A percentile compares a stretch with the other conserved stretches of the same genome.
phyloP scores from a whole-genome alignment of 2,888 invertebrate genomes.

The Bruchidius siliquastri region DNA sequence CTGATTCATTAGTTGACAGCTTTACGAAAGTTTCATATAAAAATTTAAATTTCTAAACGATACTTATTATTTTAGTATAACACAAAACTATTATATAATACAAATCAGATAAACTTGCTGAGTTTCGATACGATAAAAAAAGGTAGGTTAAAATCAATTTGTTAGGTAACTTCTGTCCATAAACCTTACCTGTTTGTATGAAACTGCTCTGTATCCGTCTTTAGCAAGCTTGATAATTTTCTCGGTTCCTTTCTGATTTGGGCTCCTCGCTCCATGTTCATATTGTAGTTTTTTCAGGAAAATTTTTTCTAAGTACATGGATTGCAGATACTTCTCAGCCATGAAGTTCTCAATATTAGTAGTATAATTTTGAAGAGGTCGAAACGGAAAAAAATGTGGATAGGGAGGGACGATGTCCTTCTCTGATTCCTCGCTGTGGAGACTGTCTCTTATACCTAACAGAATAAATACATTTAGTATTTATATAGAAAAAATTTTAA shows the following conservation, averaged over 20 bases:
- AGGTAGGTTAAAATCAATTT: too few relatives aligned
- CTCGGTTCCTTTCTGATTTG: slow-evolving; percentile 39
- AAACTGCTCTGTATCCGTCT: slow-evolving; percentile 37
- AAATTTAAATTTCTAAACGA: too few relatives aligned
- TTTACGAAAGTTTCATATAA: too few relatives aligned
- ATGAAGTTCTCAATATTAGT: slow-evolving; percentile 44
- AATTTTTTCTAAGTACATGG: slow-evolving; percentile 46
- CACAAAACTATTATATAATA: too few relatives aligned
- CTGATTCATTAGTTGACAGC: too few relatives aligned
- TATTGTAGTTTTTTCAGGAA: slow-evolving; percentile 42
- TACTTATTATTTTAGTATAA: too few relatives aligned
- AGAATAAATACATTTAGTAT: too few relatives aligned
- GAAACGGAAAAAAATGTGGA: slow-evolving; percentile 32
- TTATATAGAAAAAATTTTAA: too few relatives aligned
- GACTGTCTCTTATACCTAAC: slow-evolving; percentile 31
- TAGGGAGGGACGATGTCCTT: slow-evolving; percentile 34
- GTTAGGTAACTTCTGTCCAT: too few relatives aligned
- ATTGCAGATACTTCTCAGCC: slow-evolving; percentile 46
- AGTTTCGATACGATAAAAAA: too few relatives aligned
- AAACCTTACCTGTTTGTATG: slow-evolving; percentile 38
- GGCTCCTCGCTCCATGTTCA: slow-evolving; percentile 37
- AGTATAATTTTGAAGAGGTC: slow-evolving; percentile 43
- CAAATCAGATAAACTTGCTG: too few relatives aligned
- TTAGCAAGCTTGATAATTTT: slow-evolving; percentile 35
- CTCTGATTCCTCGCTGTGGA: slow-evolving; percentile 35